Base-by-base conservation (phyloP, 2,797 vertebrate genomes). In the Pangasius sanitwongsei region DNA sequence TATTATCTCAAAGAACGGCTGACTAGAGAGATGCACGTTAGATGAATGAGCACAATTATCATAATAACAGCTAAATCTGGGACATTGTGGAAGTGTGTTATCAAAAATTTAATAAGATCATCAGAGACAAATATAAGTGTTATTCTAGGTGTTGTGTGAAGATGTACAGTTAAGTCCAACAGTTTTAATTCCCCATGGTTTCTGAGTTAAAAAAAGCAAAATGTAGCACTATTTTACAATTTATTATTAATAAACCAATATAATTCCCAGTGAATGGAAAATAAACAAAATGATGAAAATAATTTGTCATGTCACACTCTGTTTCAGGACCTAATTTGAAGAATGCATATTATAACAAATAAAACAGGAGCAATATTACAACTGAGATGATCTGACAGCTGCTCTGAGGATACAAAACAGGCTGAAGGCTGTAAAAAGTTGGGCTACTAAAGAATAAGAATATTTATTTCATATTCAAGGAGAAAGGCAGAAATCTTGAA, bases 31-130 rank as follows among this genome's bases (percentile, higher is more conserved):
- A 57, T 41, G 37, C 37, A 28, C 2, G 2, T 8, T 44, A 63
- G 81, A 83, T 28, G 44, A 63, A 83, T 23, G 61, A 84, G 41
- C 61, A 83, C 61, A 83, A 82, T 67, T 65, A 65, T 48, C 25
- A 44, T 20, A 83, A 83, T 65, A 48, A 65, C 59, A 50, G 82
- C 82, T 65, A 48, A 61, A 83, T 48, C 61, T 4, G 82, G 0
- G 28, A 25, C 37, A 13, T 0, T 0, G 34, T 41, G 31, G 31
- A 28, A 44, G 11, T 37, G 48, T 31, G 12, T 41, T 82, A 82
- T 83, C n/a, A 83, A 83, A 83, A 83, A 28, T 41, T 15, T 0
- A 61, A 65, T 11, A 61, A 65, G 82, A 48, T 18, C 37, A 20
- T 61, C 15, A n/a, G 25, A 65, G 61, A 65, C 4, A 61, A 41